phyloP scores from a whole-genome alignment of 2,113 vertebrate genomes.

The Malurus elegans region DNA sequence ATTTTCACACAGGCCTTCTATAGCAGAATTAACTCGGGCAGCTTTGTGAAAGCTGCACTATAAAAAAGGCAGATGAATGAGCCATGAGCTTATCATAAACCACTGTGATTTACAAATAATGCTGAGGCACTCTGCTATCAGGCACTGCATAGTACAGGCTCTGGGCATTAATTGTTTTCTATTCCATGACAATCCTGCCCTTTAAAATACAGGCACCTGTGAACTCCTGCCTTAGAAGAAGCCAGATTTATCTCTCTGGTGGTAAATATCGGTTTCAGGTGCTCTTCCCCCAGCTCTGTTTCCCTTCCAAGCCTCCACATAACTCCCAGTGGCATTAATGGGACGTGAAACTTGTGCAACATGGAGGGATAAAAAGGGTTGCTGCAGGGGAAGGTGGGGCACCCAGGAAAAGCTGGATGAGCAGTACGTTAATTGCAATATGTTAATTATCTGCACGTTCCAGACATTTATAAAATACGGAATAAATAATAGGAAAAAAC shows the following conservation, averaged over 20 bases:
- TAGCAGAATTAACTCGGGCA: constrained; percentile 15
- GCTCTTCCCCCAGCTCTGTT: not conserved
- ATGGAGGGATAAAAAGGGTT: not conserved
- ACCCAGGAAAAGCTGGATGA: not conserved
- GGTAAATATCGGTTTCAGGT: not conserved
- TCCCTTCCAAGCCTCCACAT: not conserved
- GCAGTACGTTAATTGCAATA: not conserved
- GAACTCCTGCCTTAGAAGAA: not conserved
- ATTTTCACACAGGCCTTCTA: constrained; percentile 29
- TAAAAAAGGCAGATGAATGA: constrained; percentile 40
- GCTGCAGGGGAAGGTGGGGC: not conserved
- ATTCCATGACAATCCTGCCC: not conserved
- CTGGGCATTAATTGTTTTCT: not conserved
- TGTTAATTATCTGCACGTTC: not conserved
- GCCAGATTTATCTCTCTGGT: not conserved
- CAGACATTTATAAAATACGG: not conserved
- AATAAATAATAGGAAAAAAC: not conserved
- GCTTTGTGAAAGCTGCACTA: not conserved
- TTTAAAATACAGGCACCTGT: not conserved
- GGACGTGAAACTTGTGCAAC: not conserved
- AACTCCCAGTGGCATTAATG: not conserved
- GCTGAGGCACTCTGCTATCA: not conserved
- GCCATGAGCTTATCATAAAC: constrained; percentile 15
- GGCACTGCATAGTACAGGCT: not conserved
- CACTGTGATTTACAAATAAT: constrained; percentile 42